Evolutionary conservation across 2,797 vertebrate species (phyloP).

Genomic region (Enoplosus armatus): DNA sequence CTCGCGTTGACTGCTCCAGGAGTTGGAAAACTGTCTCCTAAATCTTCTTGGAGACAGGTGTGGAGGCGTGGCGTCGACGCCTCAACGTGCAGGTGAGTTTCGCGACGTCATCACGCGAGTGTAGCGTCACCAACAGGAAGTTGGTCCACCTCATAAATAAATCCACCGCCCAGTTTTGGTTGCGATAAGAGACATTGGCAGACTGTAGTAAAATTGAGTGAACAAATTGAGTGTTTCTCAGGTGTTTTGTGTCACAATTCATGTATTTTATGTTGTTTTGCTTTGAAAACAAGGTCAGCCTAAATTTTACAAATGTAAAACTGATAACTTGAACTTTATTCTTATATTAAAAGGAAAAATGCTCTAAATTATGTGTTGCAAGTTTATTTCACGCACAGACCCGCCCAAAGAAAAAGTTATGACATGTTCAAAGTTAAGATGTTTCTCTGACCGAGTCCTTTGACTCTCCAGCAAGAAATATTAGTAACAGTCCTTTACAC

Average conservation of each 20-base stretch:
- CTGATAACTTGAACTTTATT: no score
- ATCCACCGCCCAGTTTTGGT: slow-evolving; percentile 13
- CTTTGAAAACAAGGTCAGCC: neutral
- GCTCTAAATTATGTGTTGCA: neutral
- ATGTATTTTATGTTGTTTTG: neutral
- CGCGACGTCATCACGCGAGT: slow-evolving; percentile 65
- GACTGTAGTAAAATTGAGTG: neutral
- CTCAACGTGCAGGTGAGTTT: slow-evolving; percentile 68
- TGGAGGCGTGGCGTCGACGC: slow-evolving; percentile 48
- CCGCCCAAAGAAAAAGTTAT: no score
- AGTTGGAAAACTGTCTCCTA: slow-evolving; percentile 15
- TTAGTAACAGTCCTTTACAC: neutral
- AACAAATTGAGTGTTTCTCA: no score
- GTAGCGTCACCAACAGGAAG: slow-evolving; percentile 19
- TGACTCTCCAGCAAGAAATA: neutral
- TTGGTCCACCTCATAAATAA: neutral
- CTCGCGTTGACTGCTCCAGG: neutral
- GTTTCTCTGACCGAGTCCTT: neutral
- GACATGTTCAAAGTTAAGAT: neutral
- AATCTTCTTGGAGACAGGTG: slow-evolving; percentile 58
- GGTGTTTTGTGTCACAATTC: neutral
- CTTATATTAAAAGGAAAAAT: no score
- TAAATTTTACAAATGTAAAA: neutral
- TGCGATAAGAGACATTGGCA: neutral
- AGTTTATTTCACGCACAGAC: neutral